phyloP scores from a whole-genome alignment of 2,888 invertebrate species.

The Callyntrura guangdongensis region DNA sequence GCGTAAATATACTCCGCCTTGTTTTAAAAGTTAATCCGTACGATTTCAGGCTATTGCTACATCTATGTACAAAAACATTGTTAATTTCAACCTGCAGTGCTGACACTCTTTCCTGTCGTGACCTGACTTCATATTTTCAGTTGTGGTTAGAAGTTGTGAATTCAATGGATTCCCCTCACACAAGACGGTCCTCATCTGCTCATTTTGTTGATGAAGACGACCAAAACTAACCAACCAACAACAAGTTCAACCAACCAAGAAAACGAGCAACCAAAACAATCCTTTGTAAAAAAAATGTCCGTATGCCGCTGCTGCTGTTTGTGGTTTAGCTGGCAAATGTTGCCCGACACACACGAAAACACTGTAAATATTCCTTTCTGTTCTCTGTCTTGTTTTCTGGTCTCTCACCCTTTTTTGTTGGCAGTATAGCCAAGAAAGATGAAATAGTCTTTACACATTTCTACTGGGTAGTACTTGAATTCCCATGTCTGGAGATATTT shows the following conservation, averaged over 20 bases:
- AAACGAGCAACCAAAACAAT: constrained; percentile 42
- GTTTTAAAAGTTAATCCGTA: neutral
- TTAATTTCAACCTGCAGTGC: neutral
- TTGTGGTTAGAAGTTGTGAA: neutral
- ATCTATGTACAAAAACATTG: neutral
- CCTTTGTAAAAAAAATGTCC: constrained; percentile 7
- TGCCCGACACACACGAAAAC: neutral
- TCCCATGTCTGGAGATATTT: constrained; percentile 26
- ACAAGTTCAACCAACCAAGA: constrained; percentile 64
- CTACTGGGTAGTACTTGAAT: neutral
- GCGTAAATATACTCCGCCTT: neutral
- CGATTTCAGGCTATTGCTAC: neutral
- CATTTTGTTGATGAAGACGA: neutral
- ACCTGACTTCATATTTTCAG: constrained; percentile 81
- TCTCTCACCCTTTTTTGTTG: constrained; percentile 53
- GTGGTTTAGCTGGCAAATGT: neutral
- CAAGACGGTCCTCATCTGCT: neutral
- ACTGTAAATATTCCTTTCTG: neutral
- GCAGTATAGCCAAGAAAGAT: constrained; percentile 28
- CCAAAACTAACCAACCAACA: constrained; percentile 60
- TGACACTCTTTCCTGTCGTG: constrained; percentile 80
- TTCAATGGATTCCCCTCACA: neutral
- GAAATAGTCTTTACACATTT: neutral
- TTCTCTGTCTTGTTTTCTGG: constrained; percentile 15
- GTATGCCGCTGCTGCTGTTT: neutral